Evolutionary conservation across 2,113 vertebrate genomes (phyloP), one percentile per base, ranked within the genome.

Genomic region (Accipiter virgatus): DNA sequence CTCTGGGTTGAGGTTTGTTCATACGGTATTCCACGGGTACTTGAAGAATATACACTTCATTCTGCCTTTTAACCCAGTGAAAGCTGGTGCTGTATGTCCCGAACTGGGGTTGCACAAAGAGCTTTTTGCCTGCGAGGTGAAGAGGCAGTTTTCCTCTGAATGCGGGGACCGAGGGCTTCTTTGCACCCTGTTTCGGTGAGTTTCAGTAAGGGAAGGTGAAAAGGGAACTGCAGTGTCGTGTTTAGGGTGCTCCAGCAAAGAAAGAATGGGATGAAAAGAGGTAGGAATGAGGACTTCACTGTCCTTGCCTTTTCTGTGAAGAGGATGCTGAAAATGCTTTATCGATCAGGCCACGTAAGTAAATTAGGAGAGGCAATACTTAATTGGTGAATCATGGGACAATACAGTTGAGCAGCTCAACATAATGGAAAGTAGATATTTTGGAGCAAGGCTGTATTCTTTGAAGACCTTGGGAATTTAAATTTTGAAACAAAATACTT

Each of bases 181-280:
- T 67, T 0, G 1, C 4, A 22, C 7, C 6, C 25, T 0, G 0
- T 43, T 86, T 73, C 52, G 32, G 14, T 23, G 48, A 88, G 31
- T 26, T 70, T 81, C 45, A 45, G 47, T 55, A 42, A 88, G 9
- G 9, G 25, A 21, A 89, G n/a, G 13, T 34, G 45, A 40, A 52
- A 88, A 52, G 16, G 12, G 26, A 91, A 13, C 6, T 50, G 6
- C 34, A 40, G 7, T 19, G 22, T 23, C 47, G 15, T 36, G 4
- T 52, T 26, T 32, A 47, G 3, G 12, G 13, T 38, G 13, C 21
- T 88, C 21, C 31, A 70, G 50, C 42, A 70, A 58, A 34, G 32
- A 40, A 86, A 81, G 27, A 73, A 65, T 5, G 48, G 12, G 13
- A 52, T 62, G 31, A 77, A 77, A 81, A 74, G 10, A 70, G 26